Evolutionary conservation across 2,113 vertebrate species (phyloP).

Genomic region (Lepidothrix coronata): DNA sequence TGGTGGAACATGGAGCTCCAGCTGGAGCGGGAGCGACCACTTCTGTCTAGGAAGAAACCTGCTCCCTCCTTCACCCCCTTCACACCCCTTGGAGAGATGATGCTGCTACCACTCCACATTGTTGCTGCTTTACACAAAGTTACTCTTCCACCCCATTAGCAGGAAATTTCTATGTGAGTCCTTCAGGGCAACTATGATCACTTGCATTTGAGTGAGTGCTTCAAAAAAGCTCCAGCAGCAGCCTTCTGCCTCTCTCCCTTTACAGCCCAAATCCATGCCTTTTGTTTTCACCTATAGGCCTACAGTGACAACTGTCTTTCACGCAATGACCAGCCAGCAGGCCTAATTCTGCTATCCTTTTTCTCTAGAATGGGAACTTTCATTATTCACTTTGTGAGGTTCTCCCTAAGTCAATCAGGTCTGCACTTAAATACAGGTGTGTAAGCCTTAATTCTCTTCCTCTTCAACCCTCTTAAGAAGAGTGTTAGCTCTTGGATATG

Average conservation of each 20-base stretch:
- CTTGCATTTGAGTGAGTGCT: not conserved
- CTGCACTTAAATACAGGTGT: not conserved
- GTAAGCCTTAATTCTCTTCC: not conserved
- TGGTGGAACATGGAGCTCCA: rapidly evolving
- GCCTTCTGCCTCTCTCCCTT: not conserved
- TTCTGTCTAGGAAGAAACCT: not conserved
- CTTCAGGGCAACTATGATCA: not conserved
- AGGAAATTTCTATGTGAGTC: not conserved
- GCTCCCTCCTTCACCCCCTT: not conserved
- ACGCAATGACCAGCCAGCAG: not conserved
- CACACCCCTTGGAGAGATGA: not conserved
- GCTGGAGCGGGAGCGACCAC: rapidly evolving
- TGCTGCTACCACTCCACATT: rapidly evolving
- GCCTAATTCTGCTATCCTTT: not conserved
- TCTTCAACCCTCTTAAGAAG: not conserved
- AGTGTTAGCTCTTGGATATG: not conserved
- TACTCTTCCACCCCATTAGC: not conserved
- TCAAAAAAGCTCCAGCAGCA: not conserved
- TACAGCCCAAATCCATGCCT: not conserved
- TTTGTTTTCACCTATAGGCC: not conserved
- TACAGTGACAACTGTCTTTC: not conserved
- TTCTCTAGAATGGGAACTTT: not conserved
- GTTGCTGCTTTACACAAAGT: not conserved
- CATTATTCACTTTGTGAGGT: not conserved
- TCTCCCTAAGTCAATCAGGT: not conserved